phyloP scores from a whole-genome alignment of 2,797 vertebrate species.

The Periophthalmus magnuspinnatus region DNA sequence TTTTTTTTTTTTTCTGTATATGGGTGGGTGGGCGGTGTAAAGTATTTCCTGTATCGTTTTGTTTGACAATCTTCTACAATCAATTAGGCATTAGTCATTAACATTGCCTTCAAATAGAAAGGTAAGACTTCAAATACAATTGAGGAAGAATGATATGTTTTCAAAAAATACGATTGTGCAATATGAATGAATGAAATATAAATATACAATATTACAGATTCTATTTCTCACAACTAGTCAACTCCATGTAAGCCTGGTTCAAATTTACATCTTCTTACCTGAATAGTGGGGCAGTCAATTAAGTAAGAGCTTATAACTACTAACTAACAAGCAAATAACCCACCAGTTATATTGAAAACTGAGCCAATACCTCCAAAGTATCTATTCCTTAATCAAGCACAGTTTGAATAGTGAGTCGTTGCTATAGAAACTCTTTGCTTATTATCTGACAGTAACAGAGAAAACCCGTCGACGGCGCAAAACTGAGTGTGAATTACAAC shows the following conservation, averaged over 20 bases:
- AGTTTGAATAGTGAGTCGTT: constrained; percentile 70
- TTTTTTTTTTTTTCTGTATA: constrained; percentile 2
- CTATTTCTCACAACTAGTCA: not conserved
- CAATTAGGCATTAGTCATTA: not conserved
- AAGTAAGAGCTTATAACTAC: not conserved
- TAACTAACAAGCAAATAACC: not conserved
- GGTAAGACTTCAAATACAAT: not conserved
- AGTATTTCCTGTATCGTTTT: not conserved
- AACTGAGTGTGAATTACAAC: constrained; percentile 51
- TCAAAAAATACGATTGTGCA: not conserved
- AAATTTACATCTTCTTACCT: not conserved
- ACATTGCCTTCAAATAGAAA: not conserved
- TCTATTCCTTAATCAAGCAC: constrained; percentile 67
- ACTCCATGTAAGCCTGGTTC: not conserved
- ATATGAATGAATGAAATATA: not conserved
- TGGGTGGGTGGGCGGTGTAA: not conserved
- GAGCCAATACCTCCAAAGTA: constrained; percentile 4
- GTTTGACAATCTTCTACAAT: not conserved
- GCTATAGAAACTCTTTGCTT: constrained; percentile 80
- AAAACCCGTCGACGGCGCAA: constrained; percentile 48
- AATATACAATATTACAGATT: not conserved
- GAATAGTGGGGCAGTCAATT: not conserved
- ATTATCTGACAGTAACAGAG: constrained; percentile 66
- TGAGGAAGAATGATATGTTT: not conserved
- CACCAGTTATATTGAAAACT: not conserved